A percentile compares a stretch with the other conserved stretches of the same genome.
Evolutionary conservation across 2,113 vertebrate species (phyloP).

Genomic region (Clinocottus analis): DNA sequence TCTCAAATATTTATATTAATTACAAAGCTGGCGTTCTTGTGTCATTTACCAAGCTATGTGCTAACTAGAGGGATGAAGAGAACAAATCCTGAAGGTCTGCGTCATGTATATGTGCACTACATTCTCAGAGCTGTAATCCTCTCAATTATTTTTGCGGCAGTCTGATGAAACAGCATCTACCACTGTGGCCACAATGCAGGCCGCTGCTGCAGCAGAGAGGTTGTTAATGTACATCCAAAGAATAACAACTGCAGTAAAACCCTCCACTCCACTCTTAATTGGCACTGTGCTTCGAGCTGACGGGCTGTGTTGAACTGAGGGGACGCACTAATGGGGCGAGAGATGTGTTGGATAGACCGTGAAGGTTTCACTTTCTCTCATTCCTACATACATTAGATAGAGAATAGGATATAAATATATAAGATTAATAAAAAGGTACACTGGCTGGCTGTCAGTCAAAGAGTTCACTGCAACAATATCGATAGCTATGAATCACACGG

Average conservation of each 20-base stretch:
- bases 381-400: too few relatives aligned
- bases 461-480: constrained; percentile 40
- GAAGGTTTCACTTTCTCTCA: neutral
- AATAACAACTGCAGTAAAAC: constrained; percentile 52
- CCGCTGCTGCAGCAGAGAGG: constrained; percentile 27
- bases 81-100: neutral
- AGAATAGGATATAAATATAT: too few relatives aligned
- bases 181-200: constrained; percentile 25
- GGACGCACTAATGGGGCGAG: constrained; percentile 29
- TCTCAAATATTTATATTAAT: constrained; percentile 21
- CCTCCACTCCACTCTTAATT: constrained; percentile 54
- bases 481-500: constrained; percentile 37
- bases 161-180: constrained; percentile 21
- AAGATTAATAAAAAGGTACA: too few relatives aligned
- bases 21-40: neutral
- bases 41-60: neutral
- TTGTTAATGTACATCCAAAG: constrained; percentile 45
- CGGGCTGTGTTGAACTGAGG: constrained; percentile 31
- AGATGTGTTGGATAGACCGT: constrained; percentile 5
- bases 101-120: neutral
- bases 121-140: neutral
- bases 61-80: constrained; percentile 12
- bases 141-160: neutral
- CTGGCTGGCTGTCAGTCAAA: constrained; percentile 29
- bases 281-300: constrained; percentile 20